Percentiles rank a stretch among this genome's conserved stretches.
Conservation (phyloP, 2,797 vertebrate species). For the Glyptemys insculpta region DNA sequence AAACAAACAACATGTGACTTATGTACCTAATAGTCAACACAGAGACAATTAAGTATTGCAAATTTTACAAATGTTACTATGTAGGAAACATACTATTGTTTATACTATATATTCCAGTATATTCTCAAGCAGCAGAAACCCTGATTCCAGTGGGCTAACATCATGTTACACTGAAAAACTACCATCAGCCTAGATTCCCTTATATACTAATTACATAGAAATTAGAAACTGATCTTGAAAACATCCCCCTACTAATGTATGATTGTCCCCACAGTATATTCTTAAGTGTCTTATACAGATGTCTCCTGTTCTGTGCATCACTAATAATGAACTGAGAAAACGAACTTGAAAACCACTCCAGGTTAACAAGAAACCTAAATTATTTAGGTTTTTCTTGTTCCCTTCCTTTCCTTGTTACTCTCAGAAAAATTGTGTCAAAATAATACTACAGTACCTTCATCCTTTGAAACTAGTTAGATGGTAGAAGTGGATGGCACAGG, state of each 20-base stretch:
- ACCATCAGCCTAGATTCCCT: background rate
- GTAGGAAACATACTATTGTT: background rate
- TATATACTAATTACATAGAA: background rate
- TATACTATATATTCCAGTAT: background rate
- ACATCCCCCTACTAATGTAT: rapidly evolving
- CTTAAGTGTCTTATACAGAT: background rate
- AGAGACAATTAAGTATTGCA: background rate
- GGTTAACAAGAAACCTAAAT: background rate
- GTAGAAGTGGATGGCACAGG: background rate
- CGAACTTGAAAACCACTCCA: background rate
- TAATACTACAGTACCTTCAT: no score
- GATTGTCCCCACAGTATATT: background rate
- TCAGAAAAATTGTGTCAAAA: background rate
- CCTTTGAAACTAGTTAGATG: background rate
- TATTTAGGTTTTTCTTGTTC: background rate
- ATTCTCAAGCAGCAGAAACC: background rate
- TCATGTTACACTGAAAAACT: background rate
- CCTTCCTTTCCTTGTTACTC: background rate
- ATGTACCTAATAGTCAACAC: background rate
- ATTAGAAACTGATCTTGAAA: background rate
- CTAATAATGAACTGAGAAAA: background rate
- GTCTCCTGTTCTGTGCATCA: background rate
- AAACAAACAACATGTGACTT: background rate
- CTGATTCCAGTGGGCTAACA: background rate
- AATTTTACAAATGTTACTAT: background rate